phyloP scores from a whole-genome alignment of 2,113 vertebrate species.

The Chaetodon trifascialis region DNA sequence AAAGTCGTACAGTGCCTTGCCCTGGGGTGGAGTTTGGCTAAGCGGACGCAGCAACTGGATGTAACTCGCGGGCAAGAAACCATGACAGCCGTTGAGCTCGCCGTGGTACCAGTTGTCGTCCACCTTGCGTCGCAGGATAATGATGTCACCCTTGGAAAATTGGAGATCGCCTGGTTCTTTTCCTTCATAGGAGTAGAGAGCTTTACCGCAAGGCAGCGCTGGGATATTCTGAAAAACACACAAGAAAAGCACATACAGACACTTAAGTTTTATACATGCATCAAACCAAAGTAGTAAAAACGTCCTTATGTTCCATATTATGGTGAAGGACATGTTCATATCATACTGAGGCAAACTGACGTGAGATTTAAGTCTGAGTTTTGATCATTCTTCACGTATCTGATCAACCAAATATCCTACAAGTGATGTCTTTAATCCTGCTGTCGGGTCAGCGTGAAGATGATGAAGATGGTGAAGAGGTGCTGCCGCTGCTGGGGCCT shows the following conservation, averaged over 20 bases:
- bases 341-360: no score
- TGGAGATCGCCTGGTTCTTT: slow-evolving; percentile 97
- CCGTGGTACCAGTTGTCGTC: slow-evolving; percentile 98
- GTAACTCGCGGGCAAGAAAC: slow-evolving; percentile 97
- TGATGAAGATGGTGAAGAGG: no score
- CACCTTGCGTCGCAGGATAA: slow-evolving; percentile 93
- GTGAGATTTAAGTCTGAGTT: background rate
- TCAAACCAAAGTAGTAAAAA: slow-evolving; percentile 4
- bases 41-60: slow-evolving; percentile 93
- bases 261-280: background rate
- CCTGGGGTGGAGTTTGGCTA: slow-evolving; percentile 93
- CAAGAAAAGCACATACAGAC: background rate
- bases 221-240: slow-evolving; percentile 87
- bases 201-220: slow-evolving; percentile 94
- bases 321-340: background rate
- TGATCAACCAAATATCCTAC: background rate
- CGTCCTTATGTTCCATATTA: background rate
- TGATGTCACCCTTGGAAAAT: slow-evolving; percentile 96
- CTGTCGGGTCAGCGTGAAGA: background rate
- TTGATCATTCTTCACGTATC: background rate
- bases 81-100: slow-evolving; percentile 93
- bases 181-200: slow-evolving; percentile 95
- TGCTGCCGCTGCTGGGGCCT: no score
- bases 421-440: background rate
- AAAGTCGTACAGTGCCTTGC: slow-evolving; percentile 98